phyloP scores from a whole-genome alignment of 2,113 vertebrate species.

The Zonotrichia leucophrys region DNA sequence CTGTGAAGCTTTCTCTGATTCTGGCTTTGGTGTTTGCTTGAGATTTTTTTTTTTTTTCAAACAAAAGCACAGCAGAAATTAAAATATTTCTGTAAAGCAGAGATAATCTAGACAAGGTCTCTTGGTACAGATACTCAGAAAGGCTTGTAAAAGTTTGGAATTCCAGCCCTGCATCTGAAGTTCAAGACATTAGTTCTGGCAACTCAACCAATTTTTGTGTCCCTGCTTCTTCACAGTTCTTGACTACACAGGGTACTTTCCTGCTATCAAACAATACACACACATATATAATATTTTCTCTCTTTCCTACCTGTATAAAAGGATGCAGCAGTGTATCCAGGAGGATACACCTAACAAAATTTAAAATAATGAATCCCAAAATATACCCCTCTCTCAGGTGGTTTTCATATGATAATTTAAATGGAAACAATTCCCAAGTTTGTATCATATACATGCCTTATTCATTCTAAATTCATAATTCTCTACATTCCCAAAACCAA shows the following conservation, averaged over 20 bases:
- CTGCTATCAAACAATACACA: not conserved
- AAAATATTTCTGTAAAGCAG: slow-evolving; percentile 15
- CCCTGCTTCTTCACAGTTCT: not conserved
- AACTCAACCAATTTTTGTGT: not conserved
- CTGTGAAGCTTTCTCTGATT: not conserved
- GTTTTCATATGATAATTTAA: not conserved
- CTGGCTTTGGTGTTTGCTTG: not conserved
- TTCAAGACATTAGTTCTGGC: not conserved
- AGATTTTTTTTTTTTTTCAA: not conserved
- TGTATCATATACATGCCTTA: not conserved
- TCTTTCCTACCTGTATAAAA: not conserved
- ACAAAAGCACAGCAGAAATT: not conserved
- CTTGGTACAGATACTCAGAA: not conserved
- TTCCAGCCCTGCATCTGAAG: not conserved
- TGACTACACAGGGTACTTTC: not conserved
- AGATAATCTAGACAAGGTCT: not conserved
- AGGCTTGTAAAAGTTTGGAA: not conserved
- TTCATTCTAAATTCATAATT: not conserved
- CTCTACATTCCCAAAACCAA: not conserved
- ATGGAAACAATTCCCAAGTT: not conserved
- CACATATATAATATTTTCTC: not conserved
- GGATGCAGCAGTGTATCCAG: not conserved
- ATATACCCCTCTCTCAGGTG: not conserved
- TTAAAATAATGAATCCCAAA: not conserved
- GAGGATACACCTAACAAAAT: not conserved